Conservation (phyloP, 2,113 vertebrate genomes). For the Nothobranchius furzeri region DNA sequence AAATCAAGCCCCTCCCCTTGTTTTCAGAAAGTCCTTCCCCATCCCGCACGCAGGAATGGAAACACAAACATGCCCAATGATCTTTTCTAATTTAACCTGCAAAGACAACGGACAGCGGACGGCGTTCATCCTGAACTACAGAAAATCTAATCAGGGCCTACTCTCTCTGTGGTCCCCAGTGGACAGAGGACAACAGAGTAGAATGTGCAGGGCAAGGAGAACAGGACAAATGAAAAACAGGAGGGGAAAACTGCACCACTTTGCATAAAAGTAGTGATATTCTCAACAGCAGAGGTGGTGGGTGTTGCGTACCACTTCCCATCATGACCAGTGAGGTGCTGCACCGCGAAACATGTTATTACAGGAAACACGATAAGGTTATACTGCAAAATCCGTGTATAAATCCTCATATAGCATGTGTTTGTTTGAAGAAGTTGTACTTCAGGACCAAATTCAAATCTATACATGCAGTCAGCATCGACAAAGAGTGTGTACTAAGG, state of each 20-base stretch:
- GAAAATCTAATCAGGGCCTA: conserved; percentile 38
- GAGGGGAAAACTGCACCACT: conserved; percentile 8
- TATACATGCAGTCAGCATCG: too few species aligned
- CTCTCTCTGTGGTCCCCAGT: conserved; percentile 25
- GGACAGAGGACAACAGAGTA: conserved; percentile 29
- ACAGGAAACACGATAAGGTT: too few species aligned
- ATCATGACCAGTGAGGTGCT: too few species aligned
- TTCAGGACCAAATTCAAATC: too few species aligned
- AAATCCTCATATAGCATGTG: too few species aligned
- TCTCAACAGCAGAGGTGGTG: not conserved
- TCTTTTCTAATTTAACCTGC: conserved; percentile 8
- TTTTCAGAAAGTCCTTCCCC: not conserved
- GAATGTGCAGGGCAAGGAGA: conserved; percentile 26
- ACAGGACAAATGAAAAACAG: conserved; percentile 5
- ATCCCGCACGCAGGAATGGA: not conserved
- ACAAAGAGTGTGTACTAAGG: too few species aligned
- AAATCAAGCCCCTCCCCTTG: conserved; percentile 44
- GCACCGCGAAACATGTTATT: too few species aligned
- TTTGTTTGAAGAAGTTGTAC: too few species aligned
- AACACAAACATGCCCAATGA: not conserved
- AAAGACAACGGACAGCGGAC: conserved; percentile 3
- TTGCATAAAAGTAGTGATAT: not conserved
- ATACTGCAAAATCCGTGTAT: too few species aligned
- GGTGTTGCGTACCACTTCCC: not conserved
- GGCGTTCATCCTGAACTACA: conserved; percentile 16